Percentiles rank a stretch among this genome's conserved stretches.
These are phyloP conservation scores for Dunckerocampus dactyliophorus DNA, from an alignment of 2,113 vertebrate genomes.

Conservation along the genomic window DNA sequence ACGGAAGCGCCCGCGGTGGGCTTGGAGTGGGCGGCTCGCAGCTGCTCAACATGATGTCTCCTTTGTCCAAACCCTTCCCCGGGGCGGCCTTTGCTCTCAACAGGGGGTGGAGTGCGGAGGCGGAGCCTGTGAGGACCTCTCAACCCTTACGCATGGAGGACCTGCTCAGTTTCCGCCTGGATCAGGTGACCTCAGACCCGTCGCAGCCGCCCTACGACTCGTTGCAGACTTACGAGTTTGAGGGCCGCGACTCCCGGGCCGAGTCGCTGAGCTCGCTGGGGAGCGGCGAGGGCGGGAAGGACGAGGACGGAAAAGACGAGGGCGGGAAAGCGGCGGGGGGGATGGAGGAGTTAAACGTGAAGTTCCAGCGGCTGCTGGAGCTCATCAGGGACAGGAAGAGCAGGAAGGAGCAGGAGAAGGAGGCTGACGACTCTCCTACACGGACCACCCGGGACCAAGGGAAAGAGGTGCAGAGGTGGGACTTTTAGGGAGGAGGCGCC, in stretches of 20 bases:
- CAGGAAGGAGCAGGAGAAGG: slow-evolving; percentile 34
- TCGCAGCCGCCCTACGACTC: slow-evolving; percentile 86
- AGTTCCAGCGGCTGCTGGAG: slow-evolving; percentile 81
- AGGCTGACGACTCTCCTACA: background rate
- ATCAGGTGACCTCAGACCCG: slow-evolving; percentile 81
- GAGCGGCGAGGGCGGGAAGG: slow-evolving; percentile 69
- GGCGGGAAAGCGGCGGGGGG: slow-evolving; percentile 29
- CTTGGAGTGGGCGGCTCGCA: slow-evolving; percentile 40
- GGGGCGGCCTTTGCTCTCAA: slow-evolving; percentile 35
- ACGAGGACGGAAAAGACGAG: slow-evolving; percentile 51
- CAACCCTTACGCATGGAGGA: slow-evolving; percentile 75
- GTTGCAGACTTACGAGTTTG: slow-evolving; percentile 85
- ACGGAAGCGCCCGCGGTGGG: slow-evolving; percentile 28
- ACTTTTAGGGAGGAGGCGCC: slow-evolving; percentile 48
- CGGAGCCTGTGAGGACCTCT: slow-evolving; percentile 1
- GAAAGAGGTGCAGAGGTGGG: slow-evolving; percentile 46
- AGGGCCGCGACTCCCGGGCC: slow-evolving; percentile 79
- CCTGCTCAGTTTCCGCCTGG: slow-evolving; percentile 79
- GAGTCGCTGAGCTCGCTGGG: slow-evolving; percentile 84
- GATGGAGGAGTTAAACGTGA: slow-evolving; percentile 79
- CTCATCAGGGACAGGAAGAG: slow-evolving; percentile 75
- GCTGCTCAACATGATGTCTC: slow-evolving; percentile 47
- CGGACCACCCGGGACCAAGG: slow-evolving; percentile 13
- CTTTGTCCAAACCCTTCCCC: slow-evolving; percentile 45
- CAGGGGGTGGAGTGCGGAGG: slow-evolving; percentile 30